Conservation (phyloP, 2,113 vertebrate species). For the Pagrus major region DNA sequence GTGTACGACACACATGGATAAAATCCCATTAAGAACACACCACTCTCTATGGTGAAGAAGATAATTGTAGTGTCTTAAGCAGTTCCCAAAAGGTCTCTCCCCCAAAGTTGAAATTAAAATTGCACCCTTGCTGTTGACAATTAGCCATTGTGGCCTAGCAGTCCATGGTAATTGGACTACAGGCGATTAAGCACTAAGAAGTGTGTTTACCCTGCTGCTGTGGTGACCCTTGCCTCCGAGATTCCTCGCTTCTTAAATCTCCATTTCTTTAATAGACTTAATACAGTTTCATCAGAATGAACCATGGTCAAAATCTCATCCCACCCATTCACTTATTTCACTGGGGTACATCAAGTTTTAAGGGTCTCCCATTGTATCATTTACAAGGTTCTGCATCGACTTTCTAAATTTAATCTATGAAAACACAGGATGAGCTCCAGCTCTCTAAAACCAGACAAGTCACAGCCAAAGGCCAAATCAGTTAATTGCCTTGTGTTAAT, state of each 20-base stretch:
- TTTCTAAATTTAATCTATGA: constrained; percentile 68
- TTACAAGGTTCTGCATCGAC: constrained; percentile 46
- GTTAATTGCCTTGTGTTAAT: constrained; percentile 81
- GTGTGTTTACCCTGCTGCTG: constrained; percentile 26
- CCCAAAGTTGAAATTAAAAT: constrained; percentile 27
- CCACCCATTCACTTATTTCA: not conserved
- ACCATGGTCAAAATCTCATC: not conserved
- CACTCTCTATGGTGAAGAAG: not conserved
- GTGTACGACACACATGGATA: constrained; percentile 4
- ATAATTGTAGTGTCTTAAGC: constrained; percentile 19
- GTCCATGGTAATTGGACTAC: constrained; percentile 64
- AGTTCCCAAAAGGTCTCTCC: constrained; percentile 18
- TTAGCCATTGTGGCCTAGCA: constrained; percentile 21
- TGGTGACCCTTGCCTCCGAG: constrained; percentile 34
- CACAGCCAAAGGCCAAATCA: constrained; percentile 80
- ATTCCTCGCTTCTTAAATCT: constrained; percentile 35
- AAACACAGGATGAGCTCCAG: constrained; percentile 64
- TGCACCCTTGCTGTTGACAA: constrained; percentile 40
- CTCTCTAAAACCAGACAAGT: constrained; percentile 70
- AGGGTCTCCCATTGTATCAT: constrained; percentile 10
- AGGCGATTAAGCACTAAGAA: constrained; percentile 54
- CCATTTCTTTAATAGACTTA: not conserved
- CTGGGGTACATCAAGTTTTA: constrained; percentile 12
- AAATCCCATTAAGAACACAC: constrained; percentile 14
- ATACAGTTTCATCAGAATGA: constrained; percentile 25